phyloP scores from a whole-genome alignment of 2,797 vertebrate genomes.

The Apogon talboti region DNA sequence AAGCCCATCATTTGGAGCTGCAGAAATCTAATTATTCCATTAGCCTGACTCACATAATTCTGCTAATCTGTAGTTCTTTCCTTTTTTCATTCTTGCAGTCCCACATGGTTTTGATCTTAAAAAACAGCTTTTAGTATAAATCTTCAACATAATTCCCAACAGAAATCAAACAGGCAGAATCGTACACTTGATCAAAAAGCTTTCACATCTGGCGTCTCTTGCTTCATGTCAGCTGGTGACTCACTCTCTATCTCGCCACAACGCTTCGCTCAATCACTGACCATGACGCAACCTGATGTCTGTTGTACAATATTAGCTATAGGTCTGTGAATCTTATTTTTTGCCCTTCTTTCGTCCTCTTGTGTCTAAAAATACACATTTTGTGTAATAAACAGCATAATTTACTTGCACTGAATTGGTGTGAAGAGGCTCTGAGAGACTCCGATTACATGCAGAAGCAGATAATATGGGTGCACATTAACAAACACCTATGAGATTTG shows the following conservation, averaged over 20 bases:
- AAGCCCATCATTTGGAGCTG: neutral
- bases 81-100: neutral
- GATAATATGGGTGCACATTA: neutral
- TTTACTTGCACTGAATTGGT: neutral
- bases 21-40: slow-evolving; percentile 1
- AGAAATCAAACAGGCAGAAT: slow-evolving; percentile 2
- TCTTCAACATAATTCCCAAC: slow-evolving; percentile 8
- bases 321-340: neutral
- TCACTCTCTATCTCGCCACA: slow-evolving; percentile 25
- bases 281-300: slow-evolving; percentile 27
- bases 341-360: neutral
- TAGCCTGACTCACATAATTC: neutral
- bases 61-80: slow-evolving; percentile 2
- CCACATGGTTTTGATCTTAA: neutral
- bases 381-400: neutral
- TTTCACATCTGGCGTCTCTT: slow-evolving; percentile 13
- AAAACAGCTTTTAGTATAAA: slow-evolving; percentile 12
- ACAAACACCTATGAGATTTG: neutral
- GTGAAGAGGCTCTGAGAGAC: neutral
- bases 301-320: slow-evolving; percentile 18
- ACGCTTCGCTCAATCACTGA: slow-evolving; percentile 20
- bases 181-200: slow-evolving; percentile 14
- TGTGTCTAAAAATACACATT: slow-evolving; percentile 1
- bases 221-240: slow-evolving; percentile 26
- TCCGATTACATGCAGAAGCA: neutral